These are phyloP conservation scores for Hyposoter didymator DNA, from an alignment of 2,888 invertebrate genomes.

Conservation along the genomic window DNA sequence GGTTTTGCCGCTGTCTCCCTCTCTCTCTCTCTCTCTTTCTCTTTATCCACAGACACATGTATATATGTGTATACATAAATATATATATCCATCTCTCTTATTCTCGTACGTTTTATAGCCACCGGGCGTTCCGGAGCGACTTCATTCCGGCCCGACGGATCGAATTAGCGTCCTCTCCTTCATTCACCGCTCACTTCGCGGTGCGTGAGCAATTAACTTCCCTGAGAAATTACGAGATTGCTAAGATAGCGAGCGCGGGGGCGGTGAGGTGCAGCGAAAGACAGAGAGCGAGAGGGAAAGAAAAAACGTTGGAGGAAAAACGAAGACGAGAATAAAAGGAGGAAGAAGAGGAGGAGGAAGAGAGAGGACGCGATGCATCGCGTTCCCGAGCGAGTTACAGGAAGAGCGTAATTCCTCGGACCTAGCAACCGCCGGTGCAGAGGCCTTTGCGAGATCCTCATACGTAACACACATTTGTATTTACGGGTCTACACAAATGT, in stretches of 20 bases:
- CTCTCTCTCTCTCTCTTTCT: conserved; percentile 32
- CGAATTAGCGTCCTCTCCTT: conserved; percentile 72
- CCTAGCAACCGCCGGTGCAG: conserved; percentile 73
- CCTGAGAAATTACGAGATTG: conserved; percentile 77
- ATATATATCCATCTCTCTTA: conserved; percentile 14
- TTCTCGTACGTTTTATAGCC: conserved; percentile 59
- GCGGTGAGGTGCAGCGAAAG: conserved; percentile 55
- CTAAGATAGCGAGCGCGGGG: conserved; percentile 63
- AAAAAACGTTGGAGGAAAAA: conserved; percentile 19
- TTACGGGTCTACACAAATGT: neutral
- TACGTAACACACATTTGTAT: conserved; percentile 33
- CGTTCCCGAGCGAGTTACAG: conserved; percentile 77
- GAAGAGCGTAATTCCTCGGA: conserved; percentile 79
- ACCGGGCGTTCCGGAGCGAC: conserved; percentile 67
- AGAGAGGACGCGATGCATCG: conserved; percentile 72
- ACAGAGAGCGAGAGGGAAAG: conserved; percentile 6
- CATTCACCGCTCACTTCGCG: conserved; percentile 70
- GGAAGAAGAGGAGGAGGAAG: conserved; percentile 55
- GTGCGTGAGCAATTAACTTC: conserved; percentile 80
- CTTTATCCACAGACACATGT: conserved; percentile 5
- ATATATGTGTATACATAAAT: neutral
- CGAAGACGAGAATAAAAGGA: conserved; percentile 12
- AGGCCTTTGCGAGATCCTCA: conserved; percentile 40
- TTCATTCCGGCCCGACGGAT: conserved; percentile 68
- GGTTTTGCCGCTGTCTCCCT: conserved; percentile 32